Evolutionary conservation across 1,140 invertebrate species (phyloP).

Genomic region (Apis florea): DNA sequence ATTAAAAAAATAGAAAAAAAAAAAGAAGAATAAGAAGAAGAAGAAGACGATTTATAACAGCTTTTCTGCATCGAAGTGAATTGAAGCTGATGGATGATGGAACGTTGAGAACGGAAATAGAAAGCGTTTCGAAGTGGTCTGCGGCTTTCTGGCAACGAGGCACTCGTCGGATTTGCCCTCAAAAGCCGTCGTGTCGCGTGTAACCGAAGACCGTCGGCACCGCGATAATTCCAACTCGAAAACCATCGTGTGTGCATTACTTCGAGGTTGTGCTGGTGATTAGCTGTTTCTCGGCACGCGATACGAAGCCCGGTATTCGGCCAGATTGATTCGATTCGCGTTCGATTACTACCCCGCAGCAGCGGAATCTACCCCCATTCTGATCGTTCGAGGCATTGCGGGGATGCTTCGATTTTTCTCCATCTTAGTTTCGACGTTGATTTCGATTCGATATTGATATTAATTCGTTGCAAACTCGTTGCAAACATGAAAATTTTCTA

Average conservation of each 20-base stretch:
- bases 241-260: conserved; percentile 45
- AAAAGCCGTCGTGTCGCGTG: conserved; percentile 38
- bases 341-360: conserved; percentile 12
- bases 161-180: conserved; percentile 21
- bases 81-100: neutral
- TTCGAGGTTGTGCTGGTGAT: conserved; percentile 38
- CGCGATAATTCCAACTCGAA: conserved; percentile 44
- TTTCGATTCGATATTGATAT: neutral
- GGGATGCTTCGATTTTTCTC: conserved; percentile 9
- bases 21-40: too few relatives aligned
- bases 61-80: neutral
- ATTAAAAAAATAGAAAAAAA: too few relatives aligned
- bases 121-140: conserved; percentile 31
- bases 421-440: too few relatives aligned
- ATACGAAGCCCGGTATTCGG: conserved; percentile 20
- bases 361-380: conserved; percentile 27
- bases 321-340: conserved; percentile 43
- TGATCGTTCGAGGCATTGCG: conserved; percentile 14
- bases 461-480: too few relatives aligned
- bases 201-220: conserved; percentile 38
- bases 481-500: too few relatives aligned
- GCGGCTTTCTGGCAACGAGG: conserved; percentile 43
- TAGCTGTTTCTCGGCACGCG: conserved; percentile 45
- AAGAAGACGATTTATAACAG: too few relatives aligned
- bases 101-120: conserved; percentile 24